Evolutionary conservation across 2,797 vertebrate genomes (phyloP), one percentile per base, ranked within the genome.

Genomic region (Myiothlypis coronata): DNA sequence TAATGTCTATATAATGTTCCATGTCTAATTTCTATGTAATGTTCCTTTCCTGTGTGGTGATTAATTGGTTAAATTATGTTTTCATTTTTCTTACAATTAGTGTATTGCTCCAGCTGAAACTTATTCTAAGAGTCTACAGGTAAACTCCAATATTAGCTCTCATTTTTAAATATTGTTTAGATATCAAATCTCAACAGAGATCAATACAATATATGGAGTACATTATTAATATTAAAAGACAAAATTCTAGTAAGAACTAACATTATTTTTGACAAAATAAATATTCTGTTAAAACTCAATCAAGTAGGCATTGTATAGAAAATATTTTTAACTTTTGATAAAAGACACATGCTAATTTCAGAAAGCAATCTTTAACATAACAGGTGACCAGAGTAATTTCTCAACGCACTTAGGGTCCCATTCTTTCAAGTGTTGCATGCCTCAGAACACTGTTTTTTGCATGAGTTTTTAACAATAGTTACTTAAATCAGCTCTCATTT

Each of bases 271-370:
- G 34, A 26, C 32, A 71, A 84, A 89, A 83, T 52, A 94, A 93
- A 84, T 89, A 90, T 53, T 87, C 71, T 53, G 34, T 92, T 80
- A 83, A 95, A 95, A 85, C n/a, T 83, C 47, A 72, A 22, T 84
- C 60, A 90, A 50, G 24, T 57, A 77, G 76, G 23, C 37, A 71
- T 83, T 50, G 68, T 22, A 68, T 9, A 8, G 60, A 92, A 89
- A 74, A 80, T 56, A 50, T 70, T 92, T 96, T 76, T 64, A 67
- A 59, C 46, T 75, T 83, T 30, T 85, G 23, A 37, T 43, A 53
- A 55, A 63, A 76, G 72, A 70, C 35, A 83, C 4, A 1, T 47
- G 71, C 26, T 90, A 41, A 94, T 80, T 69, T 71, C 60, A 57
- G 71, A 84, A 74, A 87, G 37, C 52, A 70, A 24, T 53, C 32